Evolutionary conservation across 2,888 invertebrate genomes (phyloP).

Genomic region (Pristionchus fissidentatus): DNA sequence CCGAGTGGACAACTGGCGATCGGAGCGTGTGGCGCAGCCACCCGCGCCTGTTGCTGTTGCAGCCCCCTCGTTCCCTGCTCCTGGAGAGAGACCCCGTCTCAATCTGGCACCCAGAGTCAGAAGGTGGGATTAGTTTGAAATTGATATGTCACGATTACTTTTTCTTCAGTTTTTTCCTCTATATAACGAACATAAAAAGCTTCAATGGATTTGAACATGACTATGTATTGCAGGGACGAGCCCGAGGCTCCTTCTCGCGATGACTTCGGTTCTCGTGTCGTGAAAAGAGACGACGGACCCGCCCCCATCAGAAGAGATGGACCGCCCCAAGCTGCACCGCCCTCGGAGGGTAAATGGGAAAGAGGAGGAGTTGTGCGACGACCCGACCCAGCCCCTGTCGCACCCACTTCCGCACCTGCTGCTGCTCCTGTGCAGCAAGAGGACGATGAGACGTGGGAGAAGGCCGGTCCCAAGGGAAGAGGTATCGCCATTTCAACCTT

Average conservation of each 20-base stretch:
- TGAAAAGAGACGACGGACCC: slow-evolving; percentile 45
- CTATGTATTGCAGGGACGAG: slow-evolving; percentile 4
- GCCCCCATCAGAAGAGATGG: neutral
- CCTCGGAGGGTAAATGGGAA: slow-evolving; percentile 32
- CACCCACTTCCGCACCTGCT: slow-evolving; percentile 3
- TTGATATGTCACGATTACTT: no score
- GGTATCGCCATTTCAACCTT: no score
- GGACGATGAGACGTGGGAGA: slow-evolving; percentile 42
- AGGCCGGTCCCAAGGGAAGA: slow-evolving; percentile 35
- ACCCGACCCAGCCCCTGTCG: slow-evolving; percentile 18
- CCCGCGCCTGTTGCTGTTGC: neutral
- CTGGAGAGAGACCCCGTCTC: slow-evolving; percentile 40
- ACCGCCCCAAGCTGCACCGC: neutral
- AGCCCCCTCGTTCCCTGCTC: neutral
- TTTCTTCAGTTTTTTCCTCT: no score
- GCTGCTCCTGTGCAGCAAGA: neutral
- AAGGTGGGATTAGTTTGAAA: neutral
- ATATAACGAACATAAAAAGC: neutral
- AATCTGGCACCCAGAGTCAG: slow-evolving; percentile 28
- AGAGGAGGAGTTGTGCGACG: slow-evolving; percentile 16
- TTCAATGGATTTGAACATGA: neutral
- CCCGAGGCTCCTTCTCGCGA: slow-evolving; percentile 44
- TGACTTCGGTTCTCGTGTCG: slow-evolving; percentile 32
- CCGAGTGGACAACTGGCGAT: slow-evolving; percentile 39
- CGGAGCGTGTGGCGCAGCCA: neutral